These are phyloP conservation scores for Aporrectodea caliginosa DNA, from an alignment of 1,140 invertebrate genomes.

Conservation along the genomic window DNA sequence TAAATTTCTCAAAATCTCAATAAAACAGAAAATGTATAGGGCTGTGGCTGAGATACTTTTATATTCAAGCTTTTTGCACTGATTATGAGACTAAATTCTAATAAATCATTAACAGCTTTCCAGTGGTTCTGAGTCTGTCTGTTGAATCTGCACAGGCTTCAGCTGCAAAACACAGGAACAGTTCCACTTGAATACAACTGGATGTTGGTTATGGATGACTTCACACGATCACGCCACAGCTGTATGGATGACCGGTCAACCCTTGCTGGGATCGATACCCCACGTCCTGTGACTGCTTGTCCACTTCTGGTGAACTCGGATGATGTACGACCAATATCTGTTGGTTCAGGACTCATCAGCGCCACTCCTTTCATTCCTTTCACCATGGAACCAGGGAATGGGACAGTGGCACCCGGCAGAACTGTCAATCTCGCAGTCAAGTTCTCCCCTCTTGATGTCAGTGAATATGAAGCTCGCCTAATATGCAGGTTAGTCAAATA, in stretches of 20 bases:
- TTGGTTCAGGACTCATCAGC: constrained; percentile 2
- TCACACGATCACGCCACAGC: constrained; percentile 41
- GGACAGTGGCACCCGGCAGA: constrained; percentile 47
- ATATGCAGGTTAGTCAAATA: constrained; percentile 51
- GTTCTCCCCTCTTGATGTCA: constrained; percentile 55
- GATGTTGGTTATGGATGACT: constrained; percentile 54
- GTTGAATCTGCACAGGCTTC: constrained; percentile 46
- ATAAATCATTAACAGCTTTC: too few relatives aligned
- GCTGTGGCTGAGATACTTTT: too few relatives aligned
- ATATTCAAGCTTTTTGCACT: too few relatives aligned
- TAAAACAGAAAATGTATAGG: too few relatives aligned
- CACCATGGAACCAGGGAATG: constrained; percentile 49
- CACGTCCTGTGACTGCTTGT: constrained; percentile 35
- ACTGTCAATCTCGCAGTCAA: constrained; percentile 47
- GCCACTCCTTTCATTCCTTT: constrained; percentile 49
- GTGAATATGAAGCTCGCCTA: constrained; percentile 52
- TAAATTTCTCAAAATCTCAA: too few relatives aligned
- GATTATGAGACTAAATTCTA: too few relatives aligned
- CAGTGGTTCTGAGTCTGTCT: constrained; percentile 12
- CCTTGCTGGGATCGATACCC: constrained; percentile 43
- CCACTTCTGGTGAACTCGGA: constrained; percentile 1
- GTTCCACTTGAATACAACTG: constrained; percentile 52
- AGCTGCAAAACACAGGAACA: constrained; percentile 47
- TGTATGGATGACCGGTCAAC: constrained; percentile 47
- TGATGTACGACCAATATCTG: background rate